Base-by-base conservation (phyloP, 2,797 vertebrate species). In the Sandelia bainsii region DNA sequence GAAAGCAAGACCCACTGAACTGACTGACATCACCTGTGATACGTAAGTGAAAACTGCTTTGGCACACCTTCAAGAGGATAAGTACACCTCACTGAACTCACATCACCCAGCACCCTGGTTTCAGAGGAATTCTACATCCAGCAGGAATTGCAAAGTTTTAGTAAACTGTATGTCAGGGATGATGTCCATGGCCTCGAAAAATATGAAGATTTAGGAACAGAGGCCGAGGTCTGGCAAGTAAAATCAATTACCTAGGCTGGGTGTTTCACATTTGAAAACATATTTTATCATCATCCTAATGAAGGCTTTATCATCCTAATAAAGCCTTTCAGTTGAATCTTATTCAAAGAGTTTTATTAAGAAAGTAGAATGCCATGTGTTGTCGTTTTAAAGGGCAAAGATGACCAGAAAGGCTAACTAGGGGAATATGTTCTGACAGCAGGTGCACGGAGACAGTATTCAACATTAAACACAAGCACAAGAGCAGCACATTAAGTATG, bases 21-120 rank as follows among this genome's bases (percentile, higher is more conserved):
- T 89, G 90, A 92, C 82, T 90, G 92, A 91, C 92, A 92, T 94
- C 77, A 79, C 83, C 69, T 91, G 79, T 81, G 81, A 90, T 91
- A 90, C 72, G 81, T 42, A 62, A 89, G 84, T 91, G 81, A 71
- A 86, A 84, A 77, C 71, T 51, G 56, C 59, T 51, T 81, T 8
- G 10, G 83, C 63, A 53, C 60, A 56, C 83, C 86, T 89, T 88
- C 44, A 77, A 79, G 69, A 78, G 54, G 57, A 85, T 77, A 74
- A 75, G 68, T 77, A 87, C 81, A 86, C 78, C 61, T 69, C 56
- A 20, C 56, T 77, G 75, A 85, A 75, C 75, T 57, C 77, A 54
- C 66, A 67, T 75, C 67, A 60, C 32, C 67, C 61, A 77, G 73
- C 78, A 56, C 69, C 50, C 54, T 54, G 39, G 50, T 62, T 75